Evolutionary conservation across 2,888 invertebrate genomes (phyloP).

Genomic region (Thelaira solivaga): DNA sequence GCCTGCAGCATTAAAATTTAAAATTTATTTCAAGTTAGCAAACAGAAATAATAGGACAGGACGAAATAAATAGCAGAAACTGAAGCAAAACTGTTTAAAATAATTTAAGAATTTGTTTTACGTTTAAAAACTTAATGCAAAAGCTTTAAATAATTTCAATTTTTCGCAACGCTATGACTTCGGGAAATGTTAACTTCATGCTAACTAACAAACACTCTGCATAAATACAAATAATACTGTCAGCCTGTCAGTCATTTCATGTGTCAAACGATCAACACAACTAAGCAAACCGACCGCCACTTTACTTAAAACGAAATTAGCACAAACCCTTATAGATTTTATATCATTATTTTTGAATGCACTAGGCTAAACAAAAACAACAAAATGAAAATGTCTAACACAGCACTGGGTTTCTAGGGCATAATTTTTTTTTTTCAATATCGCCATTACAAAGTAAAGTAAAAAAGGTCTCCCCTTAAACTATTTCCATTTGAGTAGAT

Average conservation of each 20-base stretch:
- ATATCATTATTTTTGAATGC: constrained; percentile 33
- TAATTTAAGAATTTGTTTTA: too few species aligned
- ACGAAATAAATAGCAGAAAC: too few species aligned
- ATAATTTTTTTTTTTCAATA: constrained; percentile 31
- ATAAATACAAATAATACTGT: constrained; percentile 16
- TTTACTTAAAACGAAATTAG: constrained; percentile 20
- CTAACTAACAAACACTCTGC: constrained; percentile 44
- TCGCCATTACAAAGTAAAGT: constrained; percentile 8
- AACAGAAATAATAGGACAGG: too few species aligned
- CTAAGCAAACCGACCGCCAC: neutral
- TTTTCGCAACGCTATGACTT: constrained; percentile 21
- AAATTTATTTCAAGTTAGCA: too few species aligned
- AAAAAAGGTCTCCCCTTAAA: neutral
- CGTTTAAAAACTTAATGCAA: too few species aligned
- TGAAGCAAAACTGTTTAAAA: too few species aligned
- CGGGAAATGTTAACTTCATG: constrained; percentile 55
- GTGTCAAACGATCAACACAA: neutral
- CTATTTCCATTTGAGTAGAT: neutral
- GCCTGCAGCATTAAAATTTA: too few species aligned
- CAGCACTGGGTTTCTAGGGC: constrained; percentile 57
- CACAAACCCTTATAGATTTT: constrained; percentile 23
- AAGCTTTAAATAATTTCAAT: neutral
- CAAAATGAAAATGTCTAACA: constrained; percentile 13
- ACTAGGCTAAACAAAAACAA: neutral
- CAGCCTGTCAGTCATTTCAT: neutral